phyloP scores from a whole-genome alignment of 2,113 vertebrate genomes.

The Quiscalus mexicanus region DNA sequence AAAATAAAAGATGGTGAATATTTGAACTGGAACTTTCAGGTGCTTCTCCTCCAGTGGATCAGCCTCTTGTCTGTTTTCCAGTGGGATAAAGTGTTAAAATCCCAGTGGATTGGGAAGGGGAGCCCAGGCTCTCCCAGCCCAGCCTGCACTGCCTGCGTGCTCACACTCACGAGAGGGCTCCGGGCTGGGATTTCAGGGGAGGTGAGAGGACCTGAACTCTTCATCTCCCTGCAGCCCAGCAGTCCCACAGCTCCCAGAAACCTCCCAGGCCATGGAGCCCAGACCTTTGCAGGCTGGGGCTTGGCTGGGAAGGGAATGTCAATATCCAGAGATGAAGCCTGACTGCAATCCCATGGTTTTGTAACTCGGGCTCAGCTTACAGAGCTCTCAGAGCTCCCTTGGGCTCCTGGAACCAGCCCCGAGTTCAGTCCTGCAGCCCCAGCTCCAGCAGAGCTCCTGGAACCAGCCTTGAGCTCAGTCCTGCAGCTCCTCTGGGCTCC shows the following conservation, averaged over 20 bases:
- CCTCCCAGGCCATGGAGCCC: not conserved
- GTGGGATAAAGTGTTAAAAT: not conserved
- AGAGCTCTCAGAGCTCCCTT: not conserved
- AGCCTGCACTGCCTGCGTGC: not conserved
- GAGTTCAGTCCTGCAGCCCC: not conserved
- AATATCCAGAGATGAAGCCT: not conserved
- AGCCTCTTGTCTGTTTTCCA: not conserved
- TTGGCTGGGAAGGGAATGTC: not conserved
- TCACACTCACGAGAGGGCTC: not conserved
- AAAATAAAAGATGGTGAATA: not conserved
- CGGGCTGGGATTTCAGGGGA: not conserved
- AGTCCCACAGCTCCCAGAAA: not conserved
- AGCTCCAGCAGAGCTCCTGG: accelerated
- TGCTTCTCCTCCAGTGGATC: not conserved
- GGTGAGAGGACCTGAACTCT: not conserved
- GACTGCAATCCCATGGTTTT: accelerated
- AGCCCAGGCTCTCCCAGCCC: not conserved
- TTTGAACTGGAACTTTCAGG: not conserved
- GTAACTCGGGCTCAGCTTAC: not conserved
- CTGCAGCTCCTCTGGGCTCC: not conserved
- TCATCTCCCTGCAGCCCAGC: not conserved
- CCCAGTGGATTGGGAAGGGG: not conserved
- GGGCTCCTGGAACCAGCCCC: accelerated
- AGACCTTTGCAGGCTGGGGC: not conserved
- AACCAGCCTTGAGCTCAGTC: not conserved